These are phyloP conservation scores for Apostichopus californicus DNA, from an alignment of 35 echinoderm and acorn worm genomes.

Conservation along the genomic window DNA sequence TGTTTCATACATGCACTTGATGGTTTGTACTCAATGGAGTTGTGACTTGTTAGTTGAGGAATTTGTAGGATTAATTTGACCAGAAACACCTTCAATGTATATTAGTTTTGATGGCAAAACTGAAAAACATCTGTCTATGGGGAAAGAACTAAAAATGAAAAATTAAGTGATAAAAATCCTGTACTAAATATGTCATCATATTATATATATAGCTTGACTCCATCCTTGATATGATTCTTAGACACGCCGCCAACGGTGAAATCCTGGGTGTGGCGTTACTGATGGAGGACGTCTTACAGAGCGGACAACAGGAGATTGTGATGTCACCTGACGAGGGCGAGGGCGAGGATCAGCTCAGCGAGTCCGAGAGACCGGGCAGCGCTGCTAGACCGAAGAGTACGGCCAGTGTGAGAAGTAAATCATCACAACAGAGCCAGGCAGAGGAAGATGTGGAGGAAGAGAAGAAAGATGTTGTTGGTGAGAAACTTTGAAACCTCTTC, in stretches of 20 bases:
- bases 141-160: too few species aligned
- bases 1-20: too few species aligned
- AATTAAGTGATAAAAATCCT: too few species aligned
- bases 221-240: background rate
- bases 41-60: too few species aligned
- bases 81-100: too few species aligned
- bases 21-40: too few species aligned
- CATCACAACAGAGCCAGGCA: constrained; percentile 62
- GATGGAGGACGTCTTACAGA: constrained; percentile 98
- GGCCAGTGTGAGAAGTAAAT: constrained; percentile 56
- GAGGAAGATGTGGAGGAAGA: constrained; percentile 1
- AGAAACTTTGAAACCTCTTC: background rate
- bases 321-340: constrained; percentile 73
- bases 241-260: constrained; percentile 95
- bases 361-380: constrained; percentile 52
- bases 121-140: too few species aligned
- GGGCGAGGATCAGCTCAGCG: constrained; percentile 45
- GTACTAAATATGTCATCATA: too few species aligned
- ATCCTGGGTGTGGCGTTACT: constrained; percentile 92
- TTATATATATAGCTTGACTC: too few species aligned
- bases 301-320: constrained; percentile 84
- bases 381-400: constrained; percentile 60
- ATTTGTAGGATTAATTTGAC: too few species aligned
- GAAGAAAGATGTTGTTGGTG: background rate
- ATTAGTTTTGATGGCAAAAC: too few species aligned